Evolutionary conservation across 2,113 vertebrate genomes (phyloP), one percentile per base, ranked within the genome.

Genomic region (Malaclemys terrapin): DNA sequence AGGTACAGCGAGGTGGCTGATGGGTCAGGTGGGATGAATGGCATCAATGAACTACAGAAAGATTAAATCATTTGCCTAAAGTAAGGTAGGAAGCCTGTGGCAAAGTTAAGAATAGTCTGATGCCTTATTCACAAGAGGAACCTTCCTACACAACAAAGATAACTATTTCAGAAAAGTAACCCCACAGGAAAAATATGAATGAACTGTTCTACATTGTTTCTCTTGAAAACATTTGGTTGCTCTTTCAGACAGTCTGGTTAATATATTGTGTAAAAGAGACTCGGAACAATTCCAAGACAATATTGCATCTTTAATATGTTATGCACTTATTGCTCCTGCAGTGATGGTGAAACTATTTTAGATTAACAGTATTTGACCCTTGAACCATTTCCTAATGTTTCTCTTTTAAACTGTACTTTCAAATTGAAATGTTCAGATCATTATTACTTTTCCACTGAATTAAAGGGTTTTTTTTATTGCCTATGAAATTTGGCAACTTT

Each of bases 191-290:
- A 20, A 56, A 29, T 53, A 53, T 53, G 50, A 27, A n/a, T 5
- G 5, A 27, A 16, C 78, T 53, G 52, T 85, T 50, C 69, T 27
- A 13, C 0, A 0, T 6, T 54, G 4, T 57, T 75, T 62, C 69
- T 84, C 84, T 16, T 50, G 53, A 75, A 7, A 57, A 5, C 10
- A 31, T 38, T 6, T 42, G 56, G 29, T 65, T 53, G 79, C 8
- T 89, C 2, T 56, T 86, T 72, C 19, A 72, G 38, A 54, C 25
- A 85, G 42, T 38, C 59, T 84, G 38, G 57, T 42, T 42, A 42
- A 4, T 53, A 19, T 53, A 53, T 19, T 53, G 52, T 53, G 17
- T 53, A 53, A 53, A 17, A 53, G 52, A 52, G 52, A 52, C 52
- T 19, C 53, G 25, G 27, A 62, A 8, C 50, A 50, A 6, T 57